A percentile compares a stretch with the other conserved stretches of the same genome.
These are phyloP conservation scores for Hypomesus transpacificus DNA, from an alignment of 2,113 vertebrate genomes.

Conservation along the genomic window DNA sequence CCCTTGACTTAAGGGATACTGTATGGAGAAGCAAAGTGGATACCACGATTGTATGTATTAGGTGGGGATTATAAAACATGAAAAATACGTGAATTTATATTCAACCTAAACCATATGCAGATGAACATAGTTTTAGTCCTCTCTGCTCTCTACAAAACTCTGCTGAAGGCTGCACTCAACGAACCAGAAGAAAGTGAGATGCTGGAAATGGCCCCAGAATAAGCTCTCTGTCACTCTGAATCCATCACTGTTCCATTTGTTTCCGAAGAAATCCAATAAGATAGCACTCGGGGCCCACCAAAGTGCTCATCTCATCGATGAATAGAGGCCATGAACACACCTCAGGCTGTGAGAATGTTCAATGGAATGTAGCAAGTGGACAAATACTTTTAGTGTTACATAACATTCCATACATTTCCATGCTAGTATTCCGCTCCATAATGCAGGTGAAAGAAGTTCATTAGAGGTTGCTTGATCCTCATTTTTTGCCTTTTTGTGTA, in stretches of 20 bases:
- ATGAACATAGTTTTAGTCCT: neutral
- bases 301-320: constrained; percentile 26
- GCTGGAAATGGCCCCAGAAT: constrained; percentile 26
- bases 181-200: constrained; percentile 24
- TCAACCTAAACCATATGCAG: neutral
- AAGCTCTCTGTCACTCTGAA: constrained; percentile 17
- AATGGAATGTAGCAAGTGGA: neutral
- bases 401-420: too few relatives aligned
- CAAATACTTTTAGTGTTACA: neutral
- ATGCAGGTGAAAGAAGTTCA: too few relatives aligned
- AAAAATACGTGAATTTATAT: neutral
- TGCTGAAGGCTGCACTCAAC: constrained; percentile 5
- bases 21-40: neutral
- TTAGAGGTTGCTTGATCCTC: too few relatives aligned
- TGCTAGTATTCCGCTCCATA: too few relatives aligned
- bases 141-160: neutral
- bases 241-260: constrained; percentile 34
- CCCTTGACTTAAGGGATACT: constrained; percentile 1
- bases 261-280: constrained; percentile 45
- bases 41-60: neutral
- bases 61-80: neutral
- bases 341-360: neutral
- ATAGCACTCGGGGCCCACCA: constrained; percentile 24
- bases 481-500: too few relatives aligned
- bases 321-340: constrained; percentile 15